Evolutionary conservation across 2,888 invertebrate species (phyloP).

Genomic region (Chrysodeixis includens): DNA sequence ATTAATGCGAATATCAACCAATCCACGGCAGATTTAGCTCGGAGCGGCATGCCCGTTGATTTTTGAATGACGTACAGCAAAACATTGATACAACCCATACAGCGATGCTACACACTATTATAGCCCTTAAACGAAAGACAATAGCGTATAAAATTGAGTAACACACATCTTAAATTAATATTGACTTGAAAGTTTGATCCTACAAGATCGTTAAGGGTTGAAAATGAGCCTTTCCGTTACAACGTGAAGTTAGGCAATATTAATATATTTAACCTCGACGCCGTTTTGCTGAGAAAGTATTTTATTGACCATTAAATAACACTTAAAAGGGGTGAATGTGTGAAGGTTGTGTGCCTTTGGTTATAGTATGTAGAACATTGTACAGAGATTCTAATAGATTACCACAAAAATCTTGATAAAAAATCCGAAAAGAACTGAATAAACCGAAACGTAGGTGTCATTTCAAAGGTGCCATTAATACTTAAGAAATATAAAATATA

Average conservation of each 20-base stretch:
- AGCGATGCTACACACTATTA: constrained; percentile 7
- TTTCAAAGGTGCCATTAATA: background rate
- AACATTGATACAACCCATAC: constrained; percentile 12
- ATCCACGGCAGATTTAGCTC: background rate
- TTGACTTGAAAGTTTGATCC: constrained; percentile 22
- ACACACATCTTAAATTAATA: background rate
- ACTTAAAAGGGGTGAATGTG: constrained; percentile 10
- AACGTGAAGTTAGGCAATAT: constrained; percentile 8
- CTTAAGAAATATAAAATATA: too few relatives aligned
- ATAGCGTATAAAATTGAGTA: background rate
- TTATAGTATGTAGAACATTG: background rate
- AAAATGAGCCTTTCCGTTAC: constrained; percentile 15
- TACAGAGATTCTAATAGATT: background rate
- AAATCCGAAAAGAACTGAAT: background rate
- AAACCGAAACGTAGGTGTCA: too few relatives aligned
- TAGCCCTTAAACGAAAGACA: background rate
- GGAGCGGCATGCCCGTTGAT: constrained; percentile 13
- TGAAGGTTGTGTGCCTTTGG: background rate
- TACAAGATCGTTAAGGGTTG: constrained; percentile 19
- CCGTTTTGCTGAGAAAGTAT: background rate
- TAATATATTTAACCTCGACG: constrained; percentile 5
- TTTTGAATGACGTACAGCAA: constrained; percentile 24
- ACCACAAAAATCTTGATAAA: too few relatives aligned
- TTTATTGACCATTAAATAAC: constrained; percentile 6
- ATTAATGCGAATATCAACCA: constrained; percentile 16